Base-by-base conservation (phyloP, 2,888 invertebrate genomes). In the Isoperla grammatica region DNA sequence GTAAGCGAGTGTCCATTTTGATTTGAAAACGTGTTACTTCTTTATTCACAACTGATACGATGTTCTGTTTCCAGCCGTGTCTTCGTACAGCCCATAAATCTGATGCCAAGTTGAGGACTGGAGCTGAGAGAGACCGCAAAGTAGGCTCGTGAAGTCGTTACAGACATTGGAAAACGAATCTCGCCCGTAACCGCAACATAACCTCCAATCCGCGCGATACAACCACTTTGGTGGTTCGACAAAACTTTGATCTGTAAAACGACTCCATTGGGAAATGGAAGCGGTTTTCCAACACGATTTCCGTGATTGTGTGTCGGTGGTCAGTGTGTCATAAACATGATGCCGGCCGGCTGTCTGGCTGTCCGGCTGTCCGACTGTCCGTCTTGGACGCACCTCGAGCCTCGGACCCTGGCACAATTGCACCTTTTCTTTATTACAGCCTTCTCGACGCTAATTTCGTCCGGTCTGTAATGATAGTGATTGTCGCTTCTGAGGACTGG, bases 221-320 rank as follows among this genome's bases (percentile, higher is more conserved):
- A 29, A 29, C 29, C 29, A 29, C 29, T 59, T 59, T 50, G 53
- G 57, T 17, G 19, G 37, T 50, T 13, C 50, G 56, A 46, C 56
- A 39, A 49, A 60, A 60, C 43, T 57, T 57, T 60, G 56, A 57
- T 60, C 23, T 42, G 42, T 49, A 60, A 60, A 60, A 60, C 42
- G 56, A 49, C 57, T 50, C 60, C 50, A 29, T 19, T 43, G 60
- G 60, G 60, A 60, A 56, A 56, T 56, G 39, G 60, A 45, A 56
- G 56, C 56, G 60, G 56, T 57, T 60, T 60, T 50, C 60, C 42
- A 39, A 57, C 60, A 48, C 48, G 46, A 48, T 39, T 48, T 56
- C 55, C 29, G 43, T 57, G 53, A 53, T 53, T 54, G 37, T 20
- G 9, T 9, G 39, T 15, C 19, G 54, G 35, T 19, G 19, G 35